phyloP scores from a whole-genome alignment of 2,888 invertebrate species.

The Vannuccia rotundouncinata region DNA sequence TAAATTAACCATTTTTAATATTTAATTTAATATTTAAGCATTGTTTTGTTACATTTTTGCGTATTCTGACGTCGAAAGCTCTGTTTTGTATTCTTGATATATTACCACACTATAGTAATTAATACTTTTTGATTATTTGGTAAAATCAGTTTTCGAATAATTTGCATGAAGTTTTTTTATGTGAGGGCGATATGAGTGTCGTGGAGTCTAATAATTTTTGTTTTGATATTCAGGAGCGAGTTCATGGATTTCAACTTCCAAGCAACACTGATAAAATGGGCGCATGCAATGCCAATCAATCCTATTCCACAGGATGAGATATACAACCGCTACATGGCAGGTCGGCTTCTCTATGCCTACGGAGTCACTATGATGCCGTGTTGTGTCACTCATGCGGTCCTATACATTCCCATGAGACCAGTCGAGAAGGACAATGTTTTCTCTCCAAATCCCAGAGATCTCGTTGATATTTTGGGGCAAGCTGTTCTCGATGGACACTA shows the following conservation, averaged over 20 bases:
- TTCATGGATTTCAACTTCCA: neutral
- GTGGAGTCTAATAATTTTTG: no score
- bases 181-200: no score
- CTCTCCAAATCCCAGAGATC: neutral
- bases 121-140: no score
- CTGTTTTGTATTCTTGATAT: no score
- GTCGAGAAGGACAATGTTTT: neutral
- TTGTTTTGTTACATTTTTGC: no score
- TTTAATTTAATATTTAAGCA: no score
- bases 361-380: neutral
- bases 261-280: neutral
- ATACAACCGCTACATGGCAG: neutral
- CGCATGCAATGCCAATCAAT: neutral
- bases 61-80: no score
- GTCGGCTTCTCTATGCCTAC: neutral
- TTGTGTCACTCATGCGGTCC: neutral
- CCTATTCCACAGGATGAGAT: neutral
- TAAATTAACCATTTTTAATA: no score
- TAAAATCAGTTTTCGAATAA: no score
- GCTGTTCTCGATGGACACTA: neutral
- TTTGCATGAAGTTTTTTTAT: no score
- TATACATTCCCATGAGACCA: neutral
- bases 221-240: neutral
- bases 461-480: neutral
- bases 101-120: no score